A percentile compares a stretch with the other conserved stretches of the same genome.
phyloP scores from a whole-genome alignment of 2,113 vertebrate genomes.

The Conger conger region DNA sequence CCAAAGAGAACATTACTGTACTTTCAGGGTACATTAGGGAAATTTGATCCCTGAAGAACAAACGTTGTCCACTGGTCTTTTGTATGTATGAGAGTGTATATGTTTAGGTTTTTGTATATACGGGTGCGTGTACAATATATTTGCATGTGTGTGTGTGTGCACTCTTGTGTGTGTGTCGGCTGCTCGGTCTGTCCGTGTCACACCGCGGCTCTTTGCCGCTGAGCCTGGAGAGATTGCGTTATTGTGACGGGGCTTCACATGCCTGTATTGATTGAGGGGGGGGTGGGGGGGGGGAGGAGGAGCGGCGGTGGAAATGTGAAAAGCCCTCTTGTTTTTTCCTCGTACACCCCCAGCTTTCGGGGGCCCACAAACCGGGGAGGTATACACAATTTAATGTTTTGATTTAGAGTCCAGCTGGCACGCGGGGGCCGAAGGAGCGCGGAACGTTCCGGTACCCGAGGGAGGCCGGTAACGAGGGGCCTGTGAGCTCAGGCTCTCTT shows the following conservation, averaged over 20 bases:
- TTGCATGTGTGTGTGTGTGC: slow-evolving; percentile 18
- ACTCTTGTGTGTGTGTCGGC: slow-evolving; percentile 38
- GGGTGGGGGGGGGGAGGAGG: no score
- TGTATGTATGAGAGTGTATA: neutral
- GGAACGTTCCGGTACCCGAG: slow-evolving; percentile 62
- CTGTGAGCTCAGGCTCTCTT: slow-evolving; percentile 49
- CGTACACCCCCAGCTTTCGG: slow-evolving; percentile 51
- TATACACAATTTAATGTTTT: slow-evolving; percentile 64
- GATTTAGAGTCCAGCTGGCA: slow-evolving; percentile 62
- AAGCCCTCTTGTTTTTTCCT: slow-evolving; percentile 37
- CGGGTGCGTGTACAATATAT: neutral
- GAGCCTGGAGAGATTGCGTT: slow-evolving; percentile 39
- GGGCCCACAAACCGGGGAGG: slow-evolving; percentile 47
- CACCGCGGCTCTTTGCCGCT: slow-evolving; percentile 23
- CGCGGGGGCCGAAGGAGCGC: slow-evolving; percentile 41
- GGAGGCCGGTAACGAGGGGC: slow-evolving; percentile 64
- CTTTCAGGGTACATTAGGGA: no score
- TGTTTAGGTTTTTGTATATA: neutral
- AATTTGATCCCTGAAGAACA: no score
- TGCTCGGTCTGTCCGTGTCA: neutral
- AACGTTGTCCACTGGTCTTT: no score
- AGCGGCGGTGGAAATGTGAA: neutral
- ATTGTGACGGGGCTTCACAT: slow-evolving; percentile 37
- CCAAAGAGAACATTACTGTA: no score
- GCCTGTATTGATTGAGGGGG: slow-evolving; percentile 45